A percentile compares a stretch with the other conserved stretches of the same genome.
phyloP scores from a whole-genome alignment of 2,113 vertebrate species.

The Condylura cristata region DNA sequence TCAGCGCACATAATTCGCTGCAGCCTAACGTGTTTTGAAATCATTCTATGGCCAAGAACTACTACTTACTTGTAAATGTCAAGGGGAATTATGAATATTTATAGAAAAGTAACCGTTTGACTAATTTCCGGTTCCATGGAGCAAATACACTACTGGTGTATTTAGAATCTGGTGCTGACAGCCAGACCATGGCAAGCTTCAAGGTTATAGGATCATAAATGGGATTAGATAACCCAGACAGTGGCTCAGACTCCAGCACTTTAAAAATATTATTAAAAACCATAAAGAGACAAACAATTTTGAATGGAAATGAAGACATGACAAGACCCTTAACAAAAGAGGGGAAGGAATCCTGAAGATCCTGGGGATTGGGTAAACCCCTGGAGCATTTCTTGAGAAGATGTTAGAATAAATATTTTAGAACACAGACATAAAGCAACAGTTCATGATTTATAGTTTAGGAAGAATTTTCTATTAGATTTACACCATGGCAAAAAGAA shows the following conservation, averaged over 20 bases:
- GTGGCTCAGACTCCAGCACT: slow-evolving; percentile 60
- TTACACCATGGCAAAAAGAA: slow-evolving; percentile 27
- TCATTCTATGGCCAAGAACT: slow-evolving; percentile 75
- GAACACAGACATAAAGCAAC: slow-evolving; percentile 46
- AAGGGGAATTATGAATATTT: slow-evolving; percentile 86
- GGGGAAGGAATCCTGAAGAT: not conserved
- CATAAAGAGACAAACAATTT: slow-evolving; percentile 72
- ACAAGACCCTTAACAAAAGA: slow-evolving; percentile 5
- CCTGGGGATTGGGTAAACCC: not conserved
- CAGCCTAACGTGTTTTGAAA: slow-evolving; percentile 75
- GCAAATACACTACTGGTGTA: slow-evolving; percentile 77
- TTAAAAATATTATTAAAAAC: slow-evolving; percentile 72
- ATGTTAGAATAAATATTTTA: slow-evolving; percentile 43
- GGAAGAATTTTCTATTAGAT: slow-evolving; percentile 59
- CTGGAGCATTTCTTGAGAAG: not conserved
- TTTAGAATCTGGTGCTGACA: slow-evolving; percentile 81
- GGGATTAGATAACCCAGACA: slow-evolving; percentile 81
- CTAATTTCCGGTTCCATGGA: slow-evolving; percentile 83
- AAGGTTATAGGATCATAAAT: slow-evolving; percentile 84
- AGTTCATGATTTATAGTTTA: slow-evolving; percentile 12
- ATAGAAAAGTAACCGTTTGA: slow-evolving; percentile 84
- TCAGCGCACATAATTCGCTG: slow-evolving; percentile 56
- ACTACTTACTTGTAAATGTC: slow-evolving; percentile 85
- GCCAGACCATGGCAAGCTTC: slow-evolving; percentile 62
- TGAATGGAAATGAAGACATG: slow-evolving; percentile 30